Evolutionary conservation across 2,113 vertebrate genomes (phyloP).

Genomic region (Paratilapia polleni): DNA sequence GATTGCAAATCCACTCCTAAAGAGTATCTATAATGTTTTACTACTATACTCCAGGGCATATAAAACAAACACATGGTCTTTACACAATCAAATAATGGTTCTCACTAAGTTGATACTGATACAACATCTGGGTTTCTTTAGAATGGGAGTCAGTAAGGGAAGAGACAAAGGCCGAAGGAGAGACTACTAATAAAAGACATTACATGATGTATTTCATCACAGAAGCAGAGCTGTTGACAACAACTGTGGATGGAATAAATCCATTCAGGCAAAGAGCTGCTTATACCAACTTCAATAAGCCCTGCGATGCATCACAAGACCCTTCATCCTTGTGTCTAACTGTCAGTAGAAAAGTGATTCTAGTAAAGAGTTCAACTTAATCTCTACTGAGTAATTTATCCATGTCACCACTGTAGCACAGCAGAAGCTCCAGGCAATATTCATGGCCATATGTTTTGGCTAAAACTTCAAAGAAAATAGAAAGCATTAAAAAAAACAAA

Average conservation of each 20-base stretch:
- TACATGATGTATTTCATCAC: conserved; percentile 39
- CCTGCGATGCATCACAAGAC: conserved; percentile 16
- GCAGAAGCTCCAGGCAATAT: conserved; percentile 1
- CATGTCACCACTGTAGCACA: conserved; percentile 7
- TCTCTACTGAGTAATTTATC: conserved; percentile 43
- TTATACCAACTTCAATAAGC: conserved; percentile 34
- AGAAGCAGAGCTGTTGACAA: conserved; percentile 22
- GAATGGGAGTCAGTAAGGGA: neutral
- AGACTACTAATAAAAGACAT: conserved; percentile 45
- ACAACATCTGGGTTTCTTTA: conserved; percentile 50
- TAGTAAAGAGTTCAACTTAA: conserved; percentile 52
- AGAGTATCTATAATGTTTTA: neutral
- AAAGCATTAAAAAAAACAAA: neutral
- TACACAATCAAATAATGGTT: neutral
- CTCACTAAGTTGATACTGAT: neutral
- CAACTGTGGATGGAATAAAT: conserved; percentile 36
- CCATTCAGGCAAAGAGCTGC: conserved; percentile 22
- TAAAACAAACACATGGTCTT: conserved; percentile 7
- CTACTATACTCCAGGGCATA: neutral
- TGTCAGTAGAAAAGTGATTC: conserved; percentile 34
- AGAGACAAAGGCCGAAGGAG: neutral
- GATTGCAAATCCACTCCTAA: neutral
- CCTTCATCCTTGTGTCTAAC: conserved; percentile 32
- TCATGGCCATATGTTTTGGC: conserved; percentile 1
- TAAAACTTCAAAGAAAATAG: neutral